A percentile compares a stretch with the other conserved stretches of the same genome.
Conservation (phyloP, 2,113 vertebrate species). For the Himantopus leucocephalus region DNA sequence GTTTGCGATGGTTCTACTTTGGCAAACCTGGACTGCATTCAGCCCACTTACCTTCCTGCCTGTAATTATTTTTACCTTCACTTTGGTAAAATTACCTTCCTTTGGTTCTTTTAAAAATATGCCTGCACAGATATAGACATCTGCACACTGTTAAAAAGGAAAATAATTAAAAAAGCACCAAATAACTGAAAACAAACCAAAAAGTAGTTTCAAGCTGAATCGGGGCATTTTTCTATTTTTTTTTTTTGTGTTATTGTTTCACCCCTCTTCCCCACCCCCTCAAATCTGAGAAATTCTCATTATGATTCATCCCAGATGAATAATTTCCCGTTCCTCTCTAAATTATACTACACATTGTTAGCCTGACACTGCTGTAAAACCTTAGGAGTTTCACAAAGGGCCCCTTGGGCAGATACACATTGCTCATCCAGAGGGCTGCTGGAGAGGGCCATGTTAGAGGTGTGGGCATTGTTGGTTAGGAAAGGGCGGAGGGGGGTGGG, state of each 20-base stretch:
- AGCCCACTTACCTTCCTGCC: accelerated
- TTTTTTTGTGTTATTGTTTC: neutral
- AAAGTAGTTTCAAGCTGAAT: neutral
- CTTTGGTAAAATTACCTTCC: neutral
- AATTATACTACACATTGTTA: neutral
- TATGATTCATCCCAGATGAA: neutral
- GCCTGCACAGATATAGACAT: neutral
- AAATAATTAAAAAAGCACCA: neutral
- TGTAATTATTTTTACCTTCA: neutral
- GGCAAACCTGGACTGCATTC: neutral
- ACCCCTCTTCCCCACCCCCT: neutral
- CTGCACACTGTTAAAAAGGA: neutral
- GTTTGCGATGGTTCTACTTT: neutral
- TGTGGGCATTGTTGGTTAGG: neutral
- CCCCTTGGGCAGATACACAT: neutral
- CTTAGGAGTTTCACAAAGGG: neutral
- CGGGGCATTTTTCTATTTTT: accelerated
- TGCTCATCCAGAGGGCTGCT: neutral
- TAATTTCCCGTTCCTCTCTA: neutral
- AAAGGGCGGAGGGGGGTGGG: neutral
- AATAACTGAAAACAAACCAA: neutral
- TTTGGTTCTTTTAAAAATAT: neutral
- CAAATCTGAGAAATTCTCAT: neutral
- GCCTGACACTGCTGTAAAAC: neutral
- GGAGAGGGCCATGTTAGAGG: neutral